These are phyloP conservation scores for Oikopleura vanhoeffeni DNA, from an alignment of 23 tunicate genomes.

Conservation along the genomic window DNA sequence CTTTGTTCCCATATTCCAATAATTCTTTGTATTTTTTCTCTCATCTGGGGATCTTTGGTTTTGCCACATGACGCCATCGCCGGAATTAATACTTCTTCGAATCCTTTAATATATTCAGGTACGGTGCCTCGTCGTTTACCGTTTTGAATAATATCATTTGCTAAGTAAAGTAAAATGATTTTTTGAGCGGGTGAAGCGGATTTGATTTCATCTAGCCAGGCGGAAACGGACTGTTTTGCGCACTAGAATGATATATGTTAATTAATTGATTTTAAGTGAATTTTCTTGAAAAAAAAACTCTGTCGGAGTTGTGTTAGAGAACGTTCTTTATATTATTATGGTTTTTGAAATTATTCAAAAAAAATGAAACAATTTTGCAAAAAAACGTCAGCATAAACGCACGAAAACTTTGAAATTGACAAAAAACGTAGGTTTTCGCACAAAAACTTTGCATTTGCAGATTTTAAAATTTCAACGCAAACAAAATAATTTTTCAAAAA, in stretches of 20 bases:
- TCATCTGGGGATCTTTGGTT: neutral
- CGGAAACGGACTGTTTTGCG: neutral
- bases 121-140: neutral
- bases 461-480: too few species aligned
- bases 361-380: too few species aligned
- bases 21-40: neutral
- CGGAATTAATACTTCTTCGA: neutral
- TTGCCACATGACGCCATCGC: neutral
- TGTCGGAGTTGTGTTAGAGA: too few species aligned
- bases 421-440: too few species aligned
- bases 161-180: neutral
- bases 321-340: too few species aligned
- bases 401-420: too few species aligned
- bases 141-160: neutral
- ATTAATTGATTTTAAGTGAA: too few species aligned
- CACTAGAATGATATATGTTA: too few species aligned
- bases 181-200: neutral
- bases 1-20: neutral
- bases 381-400: too few species aligned
- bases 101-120: neutral
- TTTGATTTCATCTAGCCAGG: neutral
- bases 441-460: too few species aligned
- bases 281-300: too few species aligned
- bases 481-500: neutral
- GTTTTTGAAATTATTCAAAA: too few species aligned